Base-by-base conservation (phyloP, 2,888 invertebrate species). In the Busseola fusca region DNA sequence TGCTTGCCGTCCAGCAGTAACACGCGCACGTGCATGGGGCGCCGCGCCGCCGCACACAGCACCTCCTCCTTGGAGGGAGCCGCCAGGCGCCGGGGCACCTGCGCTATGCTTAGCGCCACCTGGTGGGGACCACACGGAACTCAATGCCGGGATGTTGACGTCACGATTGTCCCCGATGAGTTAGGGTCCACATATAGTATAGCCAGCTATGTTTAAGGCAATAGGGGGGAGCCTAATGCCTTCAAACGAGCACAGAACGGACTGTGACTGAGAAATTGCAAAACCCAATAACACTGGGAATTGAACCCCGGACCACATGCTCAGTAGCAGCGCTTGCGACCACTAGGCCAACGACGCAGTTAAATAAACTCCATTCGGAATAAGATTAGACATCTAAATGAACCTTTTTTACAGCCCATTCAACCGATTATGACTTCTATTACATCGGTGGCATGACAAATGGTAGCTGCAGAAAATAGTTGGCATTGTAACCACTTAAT, bases 1-100 rank as follows among this genome's bases (percentile, higher is more conserved):
- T 98, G 99, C 89, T 99, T 98, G 1, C 99, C 99, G 91, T 99
- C 99, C 97, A 99, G 97, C 87, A 99, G 97, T 91, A 98, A 97
- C 88, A 99, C 98, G 62, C 98, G 97, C 5, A 98, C 98, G 91
- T 99, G 98, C 83, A 99, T 97, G 1, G 98, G 98, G 64, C 99
- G 96, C 62, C 99, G 96, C 87, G 98, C 98, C 57, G 98, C 98
- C 10, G 99, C 98, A 89, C 98, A 99, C 85, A 98, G 96, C 75
- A 99, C 98, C 94, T 99, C 99, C 89, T 98, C 98, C 67, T 98
- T 96, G 3, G 98, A 98, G 2, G 99, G 99, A 6, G 99, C 98
- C 96, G 98, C 98, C 83, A 98, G 97, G 0, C 99, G 96, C 9
- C 98, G 97, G 40, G 98, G 96, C 21, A 95, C 96, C 79, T 94